Base-by-base conservation (phyloP, 30 jellyfish, hydroid and myxozoan genomes). In the Aurelia sp. region DNA sequence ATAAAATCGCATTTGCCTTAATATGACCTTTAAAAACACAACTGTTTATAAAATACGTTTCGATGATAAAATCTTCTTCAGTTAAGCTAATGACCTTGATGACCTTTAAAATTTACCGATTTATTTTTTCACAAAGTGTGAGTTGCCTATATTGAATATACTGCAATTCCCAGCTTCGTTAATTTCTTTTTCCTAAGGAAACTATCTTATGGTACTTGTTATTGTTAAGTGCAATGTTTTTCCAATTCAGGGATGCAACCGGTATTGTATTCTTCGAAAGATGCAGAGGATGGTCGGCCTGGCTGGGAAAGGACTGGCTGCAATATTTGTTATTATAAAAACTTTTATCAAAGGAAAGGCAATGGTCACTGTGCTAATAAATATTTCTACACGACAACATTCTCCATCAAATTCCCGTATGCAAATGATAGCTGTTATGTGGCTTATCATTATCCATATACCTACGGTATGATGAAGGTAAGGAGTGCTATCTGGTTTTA, bases 291-390 rank as follows among this genome's bases (percentile, higher is more conserved):
- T 38, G 99, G 99, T 16, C 86, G 62, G 57, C 94, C 97, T 10
- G 95, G 97, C 3, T 94, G 99, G 99, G 97, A 89, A 59, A 81
- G 99, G 24, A 31, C 90, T 74, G 99, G 99, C 13, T 55, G 81
- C 51, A 94, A 80, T 30, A 89, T 94, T 72, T 94, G 98, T 69
- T 94, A 94, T 75, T 94, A 94, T 73, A 94, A 88, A 82, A 94
- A 94, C 71, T 84, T 61, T 59, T 94, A 83, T 74, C 77, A 41
- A 50, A 63, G 86, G 68, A 76, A 51, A 40, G 88, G 78, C 69
- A 60, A 67, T 20, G 97, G 90, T 12, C 78, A 51, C 10, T 40
- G 65, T 58, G 85, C 87, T 17, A 63, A 52, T 58, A 82, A 78
- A 59, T 80, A 78, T 71, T 88, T 84, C 72, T 89, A 62, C 81